Evolutionary conservation across 37 sponge, comb jelly and placozoan species (phyloP), one percentile per base, ranked within the genome.

Genomic region (Hormiphora californensis): DNA sequence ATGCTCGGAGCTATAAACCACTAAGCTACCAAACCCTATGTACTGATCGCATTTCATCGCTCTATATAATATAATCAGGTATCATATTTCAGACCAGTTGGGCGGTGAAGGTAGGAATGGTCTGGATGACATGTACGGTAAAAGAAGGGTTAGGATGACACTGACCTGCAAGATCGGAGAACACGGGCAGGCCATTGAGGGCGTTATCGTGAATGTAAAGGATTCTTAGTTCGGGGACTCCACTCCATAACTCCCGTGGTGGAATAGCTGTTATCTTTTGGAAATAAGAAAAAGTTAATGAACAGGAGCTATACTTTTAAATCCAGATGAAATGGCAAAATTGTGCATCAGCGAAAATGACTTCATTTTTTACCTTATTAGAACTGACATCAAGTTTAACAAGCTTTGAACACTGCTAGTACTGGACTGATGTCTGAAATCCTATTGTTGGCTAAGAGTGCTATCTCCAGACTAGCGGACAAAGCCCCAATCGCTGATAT

Each of bases 351-450:
- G n/a, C n/a, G n/a, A n/a, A n/a, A n/a, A n/a, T n/a, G n/a, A n/a
- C n/a, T n/a, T n/a, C n/a, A 30, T 41, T 19, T 54, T 65, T 31
- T 22, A 94, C 94, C 88, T 94, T 91, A 54, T 94, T 94, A 88
- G 89, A 87, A 23, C 90, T 87, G 7, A 91, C 65, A 55, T 94
- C 94, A 78, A 94, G 57, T 63, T 94, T 94, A 12, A 92, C 63
- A 12, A 94, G 68, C 53, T 92, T 90, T 49, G 65, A 55, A 63
- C 91, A 91, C n/a, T 43, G 63, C 73, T n/a, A 87, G 39, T 46
- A 94, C 88, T 19, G 94, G 89, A 30, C 78, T 12, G 32, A 94
- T 89, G 78, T 92, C 90, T 4, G 63, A 12, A 19, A 94, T 33
- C 61, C 87, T 92, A 68, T 91, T 90, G 4, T 63, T 46, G 0